These are phyloP conservation scores for Sweltsa coloradensis DNA, from an alignment of 1,140 invertebrate genomes.

Conservation along the genomic window DNA sequence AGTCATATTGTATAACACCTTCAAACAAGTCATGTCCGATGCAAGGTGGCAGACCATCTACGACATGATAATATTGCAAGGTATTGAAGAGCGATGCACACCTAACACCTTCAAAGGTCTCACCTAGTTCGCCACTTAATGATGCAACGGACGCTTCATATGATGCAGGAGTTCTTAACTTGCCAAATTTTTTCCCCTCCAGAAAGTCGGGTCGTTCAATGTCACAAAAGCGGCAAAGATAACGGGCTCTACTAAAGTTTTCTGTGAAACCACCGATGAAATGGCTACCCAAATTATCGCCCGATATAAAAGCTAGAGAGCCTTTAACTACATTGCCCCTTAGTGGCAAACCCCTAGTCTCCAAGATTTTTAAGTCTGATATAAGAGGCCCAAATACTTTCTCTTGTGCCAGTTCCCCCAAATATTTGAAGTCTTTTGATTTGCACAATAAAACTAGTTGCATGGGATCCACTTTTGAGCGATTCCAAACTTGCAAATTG, in stretches of 20 bases:
- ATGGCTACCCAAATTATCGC: constrained; percentile 23
- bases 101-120: constrained; percentile 5
- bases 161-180: constrained; percentile 1
- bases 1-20: constrained; percentile 7
- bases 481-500: constrained; percentile 5
- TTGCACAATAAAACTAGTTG: constrained; percentile 8
- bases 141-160: not conserved
- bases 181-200: not conserved
- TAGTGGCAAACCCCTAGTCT: not conserved
- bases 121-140: not conserved
- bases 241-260: constrained; percentile 20
- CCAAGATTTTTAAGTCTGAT: not conserved
- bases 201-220: not conserved
- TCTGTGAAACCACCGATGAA: constrained; percentile 19
- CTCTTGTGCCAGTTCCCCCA: not conserved
- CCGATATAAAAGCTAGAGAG: constrained; percentile 20
- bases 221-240: constrained; percentile 22
- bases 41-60: constrained; percentile 10
- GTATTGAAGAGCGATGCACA: constrained; percentile 6
- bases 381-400: not conserved
- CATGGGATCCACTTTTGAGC: constrained; percentile 3
- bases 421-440: constrained; percentile 2
- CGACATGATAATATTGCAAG: constrained; percentile 6
- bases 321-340: constrained; percentile 16
- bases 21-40: constrained; percentile 11